Evolutionary conservation across 2,797 vertebrate genomes (phyloP).

Genomic region (Acanthurus tractus): DNA sequence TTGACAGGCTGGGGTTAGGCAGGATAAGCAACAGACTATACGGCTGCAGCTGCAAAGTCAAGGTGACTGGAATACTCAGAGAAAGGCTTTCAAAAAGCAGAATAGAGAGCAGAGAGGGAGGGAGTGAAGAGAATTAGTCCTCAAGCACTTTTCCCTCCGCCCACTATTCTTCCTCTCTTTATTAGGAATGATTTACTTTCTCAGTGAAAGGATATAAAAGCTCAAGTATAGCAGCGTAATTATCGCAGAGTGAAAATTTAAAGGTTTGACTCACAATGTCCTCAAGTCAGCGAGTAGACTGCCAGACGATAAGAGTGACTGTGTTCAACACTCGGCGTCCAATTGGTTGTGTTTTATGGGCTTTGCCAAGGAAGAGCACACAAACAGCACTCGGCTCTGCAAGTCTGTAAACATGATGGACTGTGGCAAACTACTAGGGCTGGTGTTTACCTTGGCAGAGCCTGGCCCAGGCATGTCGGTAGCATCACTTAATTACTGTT

Average conservation of each 20-base stretch:
- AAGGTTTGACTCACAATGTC: conserved; percentile 90
- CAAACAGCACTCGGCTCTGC: conserved; percentile 76
- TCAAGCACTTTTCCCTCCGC: conserved; percentile 84
- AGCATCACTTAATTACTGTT: conserved; percentile 84
- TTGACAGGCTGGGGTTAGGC: conserved; percentile 89
- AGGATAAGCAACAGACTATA: conserved; percentile 89
- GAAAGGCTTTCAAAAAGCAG: conserved; percentile 84
- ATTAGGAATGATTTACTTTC: conserved; percentile 90
- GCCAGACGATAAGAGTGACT: conserved; percentile 82
- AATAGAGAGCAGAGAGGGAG: conserved; percentile 77
- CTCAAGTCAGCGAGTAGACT: conserved; percentile 85
- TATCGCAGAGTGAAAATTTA: conserved; percentile 88
- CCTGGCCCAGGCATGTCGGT: conserved; percentile 77
- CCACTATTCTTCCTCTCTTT: conserved; percentile 86
- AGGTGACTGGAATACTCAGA: conserved; percentile 89
- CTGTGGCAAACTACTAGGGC: conserved; percentile 79
- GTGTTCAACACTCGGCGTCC: conserved; percentile 73
- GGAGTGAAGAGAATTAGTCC: conserved; percentile 86
- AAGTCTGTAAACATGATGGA: conserved; percentile 85
- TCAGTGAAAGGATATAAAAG: conserved; percentile 90
- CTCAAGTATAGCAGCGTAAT: conserved; percentile 88
- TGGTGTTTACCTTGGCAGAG: conserved; percentile 85
- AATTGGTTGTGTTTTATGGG: conserved; percentile 83
- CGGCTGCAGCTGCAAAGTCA: conserved; percentile 89
- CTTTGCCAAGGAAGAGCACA: conserved; percentile 80